These are phyloP conservation scores for Porites divaricata DNA, from an alignment of 92 coral and sea anemone species.

Conservation along the genomic window DNA sequence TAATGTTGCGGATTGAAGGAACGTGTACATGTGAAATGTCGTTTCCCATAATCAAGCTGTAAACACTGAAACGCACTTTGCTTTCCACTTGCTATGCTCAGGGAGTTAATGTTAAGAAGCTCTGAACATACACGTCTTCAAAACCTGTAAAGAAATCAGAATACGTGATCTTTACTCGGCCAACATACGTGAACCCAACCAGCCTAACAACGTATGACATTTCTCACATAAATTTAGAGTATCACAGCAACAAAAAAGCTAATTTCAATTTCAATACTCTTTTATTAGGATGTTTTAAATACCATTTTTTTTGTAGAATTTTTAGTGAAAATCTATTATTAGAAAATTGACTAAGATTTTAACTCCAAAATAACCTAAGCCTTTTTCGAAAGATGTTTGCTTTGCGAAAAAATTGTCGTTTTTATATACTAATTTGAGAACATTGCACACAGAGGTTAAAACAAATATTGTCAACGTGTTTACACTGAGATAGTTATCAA, in stretches of 20 bases:
- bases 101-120: not conserved
- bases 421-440: conserved; percentile 2
- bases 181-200: not conserved
- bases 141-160: conserved; percentile 19
- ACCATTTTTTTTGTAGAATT: not conserved
- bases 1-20: conserved; percentile 1
- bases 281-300: not conserved
- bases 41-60: conserved; percentile 27
- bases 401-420: not conserved
- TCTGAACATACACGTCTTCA: not conserved
- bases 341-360: not conserved
- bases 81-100: not conserved
- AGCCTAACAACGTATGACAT: conserved; percentile 10
- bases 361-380: too few species aligned
- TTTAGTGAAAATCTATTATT: not conserved
- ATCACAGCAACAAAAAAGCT: conserved; percentile 13
- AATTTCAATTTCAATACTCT: conserved; percentile 12
- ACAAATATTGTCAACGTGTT: conserved; percentile 19
- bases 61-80: too few species aligned
- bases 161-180: not conserved
- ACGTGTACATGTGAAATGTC: conserved; percentile 15
- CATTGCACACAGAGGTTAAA: not conserved
- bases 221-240: conserved; percentile 31
- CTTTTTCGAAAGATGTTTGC: not conserved
- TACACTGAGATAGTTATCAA: not conserved